Percentiles rank a stretch among this genome's conserved stretches.
Conservation (phyloP, 1,140 invertebrate genomes). For the Atta colombica region DNA sequence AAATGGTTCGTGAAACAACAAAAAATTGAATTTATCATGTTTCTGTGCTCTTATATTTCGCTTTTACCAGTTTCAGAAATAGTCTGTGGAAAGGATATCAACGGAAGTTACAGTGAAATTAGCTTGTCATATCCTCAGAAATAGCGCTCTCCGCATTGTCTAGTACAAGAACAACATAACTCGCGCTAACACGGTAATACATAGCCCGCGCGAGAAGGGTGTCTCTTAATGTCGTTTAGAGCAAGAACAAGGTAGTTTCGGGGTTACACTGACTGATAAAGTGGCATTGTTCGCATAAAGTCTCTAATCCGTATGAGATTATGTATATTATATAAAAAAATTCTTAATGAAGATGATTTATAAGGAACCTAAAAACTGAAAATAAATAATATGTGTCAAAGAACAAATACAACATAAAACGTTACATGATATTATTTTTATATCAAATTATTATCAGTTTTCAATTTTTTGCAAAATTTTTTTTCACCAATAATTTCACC, state of each 20-base stretch:
- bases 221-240: conserved; percentile 61
- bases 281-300: conserved; percentile 49
- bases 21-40: conserved; percentile 13
- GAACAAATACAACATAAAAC: background rate
- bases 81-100: conserved; percentile 14
- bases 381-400: background rate
- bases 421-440: background rate
- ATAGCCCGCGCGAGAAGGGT: conserved; percentile 43
- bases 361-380: background rate
- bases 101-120: conserved; percentile 51
- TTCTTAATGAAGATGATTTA: conserved; percentile 37
- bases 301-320: conserved; percentile 39
- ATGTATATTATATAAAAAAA: conserved; percentile 9
- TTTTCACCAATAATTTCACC: too few species aligned
- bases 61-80: background rate
- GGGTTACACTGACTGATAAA: conserved; percentile 54
- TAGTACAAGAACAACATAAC: conserved; percentile 59
- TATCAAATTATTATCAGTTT: background rate
- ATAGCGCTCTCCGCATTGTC: conserved; percentile 53
- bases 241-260: conserved; percentile 49
- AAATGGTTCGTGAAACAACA: background rate
- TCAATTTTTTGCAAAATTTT: background rate
- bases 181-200: conserved; percentile 49
- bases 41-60: background rate
- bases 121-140: conserved; percentile 50